Evolutionary conservation across 1,140 invertebrate genomes (phyloP).

Genomic region (Drosophila mayri): DNA sequence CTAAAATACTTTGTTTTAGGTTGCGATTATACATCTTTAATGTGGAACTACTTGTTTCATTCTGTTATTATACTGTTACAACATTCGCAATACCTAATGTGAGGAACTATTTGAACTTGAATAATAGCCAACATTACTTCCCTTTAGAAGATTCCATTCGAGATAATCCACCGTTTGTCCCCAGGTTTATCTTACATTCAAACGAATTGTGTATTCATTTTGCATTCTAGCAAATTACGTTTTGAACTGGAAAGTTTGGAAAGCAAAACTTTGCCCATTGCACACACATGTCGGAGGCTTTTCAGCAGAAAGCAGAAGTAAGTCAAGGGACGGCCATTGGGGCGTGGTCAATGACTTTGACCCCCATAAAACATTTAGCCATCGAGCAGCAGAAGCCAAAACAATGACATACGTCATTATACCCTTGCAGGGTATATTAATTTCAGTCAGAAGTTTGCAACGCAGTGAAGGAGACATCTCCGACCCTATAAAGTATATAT

Average conservation of each 20-base stretch:
- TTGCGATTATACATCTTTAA: neutral
- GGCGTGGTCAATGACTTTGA: conserved; percentile 17
- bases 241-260: conserved; percentile 13
- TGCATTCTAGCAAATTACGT: conserved; percentile 26
- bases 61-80: neutral
- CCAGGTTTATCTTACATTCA: neutral
- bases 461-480: no score
- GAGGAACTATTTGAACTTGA: neutral
- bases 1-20: neutral
- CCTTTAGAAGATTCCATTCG: neutral
- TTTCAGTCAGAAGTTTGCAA: no score
- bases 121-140: neutral
- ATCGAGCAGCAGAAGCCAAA: conserved; percentile 35
- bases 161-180: conserved; percentile 10
- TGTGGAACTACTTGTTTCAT: neutral
- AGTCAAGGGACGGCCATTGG: neutral
- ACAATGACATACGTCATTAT: conserved; percentile 53
- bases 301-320: neutral
- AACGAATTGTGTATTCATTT: conserved; percentile 31
- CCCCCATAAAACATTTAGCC: conserved; percentile 40
- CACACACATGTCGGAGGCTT: conserved; percentile 28
- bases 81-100: neutral
- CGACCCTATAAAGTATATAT: no score
- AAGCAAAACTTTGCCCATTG: conserved; percentile 43
- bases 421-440: no score